These are phyloP conservation scores for Drosophila mercatorum DNA, from an alignment of 2,888 invertebrate species.

Conservation along the genomic window DNA sequence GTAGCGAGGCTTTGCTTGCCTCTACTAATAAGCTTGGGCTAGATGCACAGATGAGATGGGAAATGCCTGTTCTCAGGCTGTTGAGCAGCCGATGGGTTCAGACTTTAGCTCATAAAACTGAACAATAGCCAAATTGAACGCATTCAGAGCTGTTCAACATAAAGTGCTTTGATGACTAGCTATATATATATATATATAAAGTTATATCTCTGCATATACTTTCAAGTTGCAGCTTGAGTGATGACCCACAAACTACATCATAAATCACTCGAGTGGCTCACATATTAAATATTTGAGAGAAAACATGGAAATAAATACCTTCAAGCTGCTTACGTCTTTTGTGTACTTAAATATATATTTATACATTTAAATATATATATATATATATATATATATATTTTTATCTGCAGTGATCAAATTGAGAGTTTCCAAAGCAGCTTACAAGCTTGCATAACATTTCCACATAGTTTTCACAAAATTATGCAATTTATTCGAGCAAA, in stretches of 20 bases:
- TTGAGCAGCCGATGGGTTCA: no score
- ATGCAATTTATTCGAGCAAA: background rate
- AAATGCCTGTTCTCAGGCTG: no score
- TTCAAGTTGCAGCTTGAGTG: background rate
- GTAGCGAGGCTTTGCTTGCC: no score
- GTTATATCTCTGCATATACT: background rate
- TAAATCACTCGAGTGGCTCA: constrained; percentile 13
- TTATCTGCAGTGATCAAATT: background rate
- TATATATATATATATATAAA: background rate
- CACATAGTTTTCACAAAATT: background rate
- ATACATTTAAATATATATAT: background rate
- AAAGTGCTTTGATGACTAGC: constrained; percentile 2
- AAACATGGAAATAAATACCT: constrained; percentile 2
- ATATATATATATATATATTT: background rate
- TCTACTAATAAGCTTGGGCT: no score
- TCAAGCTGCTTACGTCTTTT: constrained; percentile 1
- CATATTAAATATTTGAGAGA: background rate
- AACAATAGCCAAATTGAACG: constrained; percentile 54
- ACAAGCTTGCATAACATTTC: background rate
- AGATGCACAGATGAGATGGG: no score
- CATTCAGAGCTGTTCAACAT: constrained; percentile 41
- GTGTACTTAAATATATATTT: background rate
- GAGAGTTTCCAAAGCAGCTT: background rate
- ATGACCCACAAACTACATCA: background rate
- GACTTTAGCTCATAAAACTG: background rate